Base-by-base conservation (phyloP, 92 coral and sea anemone genomes). In the Palythoa heliodiscus region DNA sequence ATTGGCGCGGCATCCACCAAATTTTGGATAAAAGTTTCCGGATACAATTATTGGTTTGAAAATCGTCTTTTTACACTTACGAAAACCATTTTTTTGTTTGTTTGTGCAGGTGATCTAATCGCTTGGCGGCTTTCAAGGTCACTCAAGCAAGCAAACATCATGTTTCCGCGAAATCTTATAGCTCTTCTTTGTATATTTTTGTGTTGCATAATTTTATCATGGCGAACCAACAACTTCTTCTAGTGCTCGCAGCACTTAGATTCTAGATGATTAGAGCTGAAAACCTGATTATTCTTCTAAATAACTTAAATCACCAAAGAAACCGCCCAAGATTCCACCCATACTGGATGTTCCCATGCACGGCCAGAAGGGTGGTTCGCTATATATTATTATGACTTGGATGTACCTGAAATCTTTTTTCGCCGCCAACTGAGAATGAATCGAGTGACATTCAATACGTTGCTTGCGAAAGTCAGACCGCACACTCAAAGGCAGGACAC, bases 341-440 rank as follows among this genome's bases (percentile, higher is more conserved):
- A 71, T 70, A 88, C 48, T 88, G 91, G 91, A 72, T 71, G 66
- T 76, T 88, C 66, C 91, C 91, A 35, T 64, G 88, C 91, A 35
- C 72, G 88, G 63, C 91, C 86, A 39, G 82, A 61, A 50, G 84
- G 85, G 39, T 84, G 88, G 88, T 84, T 84, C 68, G 81, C 84
- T 69, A 84, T 88, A 48, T 78, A 84, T 74, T 83, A 76, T 57
- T 39, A 73, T 60, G 70, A 75, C 40, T 75, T 67, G 71, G 83
- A 72, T 69, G 55, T 87, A 77, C 87, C 87, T 23, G 87, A 80
- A 80, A 79, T 70, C 75, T 82, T 53, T 72, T 63, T 57, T 57
- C 75, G 77, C 52, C 40, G 72, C 57, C 88, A 88, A 40, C 64
- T 85, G 92, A 89, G 86, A 81, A 89, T 89, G 82, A 76, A 86